Conservation (phyloP, 2,888 invertebrate genomes). For the Melanostoma mellinum region DNA sequence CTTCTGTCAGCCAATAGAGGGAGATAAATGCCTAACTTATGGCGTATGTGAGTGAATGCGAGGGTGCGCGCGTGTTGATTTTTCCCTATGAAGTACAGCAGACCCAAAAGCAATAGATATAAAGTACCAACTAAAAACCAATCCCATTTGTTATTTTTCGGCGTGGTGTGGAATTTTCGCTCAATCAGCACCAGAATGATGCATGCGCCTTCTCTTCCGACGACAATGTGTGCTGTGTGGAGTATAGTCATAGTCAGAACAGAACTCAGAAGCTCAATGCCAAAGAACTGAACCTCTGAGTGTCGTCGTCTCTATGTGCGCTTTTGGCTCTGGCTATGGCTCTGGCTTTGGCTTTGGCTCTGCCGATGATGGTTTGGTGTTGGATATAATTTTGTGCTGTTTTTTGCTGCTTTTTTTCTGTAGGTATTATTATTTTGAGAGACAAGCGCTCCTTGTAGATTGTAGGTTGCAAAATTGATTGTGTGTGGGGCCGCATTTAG, state of each 20-base stretch:
- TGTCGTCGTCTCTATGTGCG: slow-evolving; percentile 27
- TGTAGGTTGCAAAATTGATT: slow-evolving; percentile 73
- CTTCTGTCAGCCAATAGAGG: slow-evolving; percentile 78
- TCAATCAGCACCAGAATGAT: slow-evolving; percentile 73
- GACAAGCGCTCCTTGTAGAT: slow-evolving; percentile 72
- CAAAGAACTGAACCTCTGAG: slow-evolving; percentile 39
- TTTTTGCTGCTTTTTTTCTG: slow-evolving; percentile 2
- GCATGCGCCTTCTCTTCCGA: slow-evolving; percentile 72
- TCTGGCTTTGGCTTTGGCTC: slow-evolving; percentile 15
- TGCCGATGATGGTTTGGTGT: slow-evolving; percentile 65
- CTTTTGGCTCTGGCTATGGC: slow-evolving; percentile 14
- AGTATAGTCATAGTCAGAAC: slow-evolving; percentile 28
- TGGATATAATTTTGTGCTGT: slow-evolving; percentile 18
- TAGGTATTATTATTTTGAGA: slow-evolving; percentile 51
- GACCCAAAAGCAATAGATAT: slow-evolving; percentile 68
- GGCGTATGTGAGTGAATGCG: slow-evolving; percentile 72
- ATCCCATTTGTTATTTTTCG: slow-evolving; percentile 82
- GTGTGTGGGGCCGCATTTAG: slow-evolving; percentile 74
- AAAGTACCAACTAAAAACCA: slow-evolving; percentile 79
- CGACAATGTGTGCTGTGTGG: slow-evolving; percentile 29
- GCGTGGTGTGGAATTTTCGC: slow-evolving; percentile 72
- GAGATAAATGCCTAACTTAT: slow-evolving; percentile 72
- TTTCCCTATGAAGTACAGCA: slow-evolving; percentile 63
- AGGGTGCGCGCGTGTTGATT: slow-evolving; percentile 72
- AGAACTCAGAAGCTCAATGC: slow-evolving; percentile 22